Evolutionary conservation across 2,888 invertebrate genomes (phyloP), one percentile per base, ranked within the genome.

Genomic region (Arge pagana): DNA sequence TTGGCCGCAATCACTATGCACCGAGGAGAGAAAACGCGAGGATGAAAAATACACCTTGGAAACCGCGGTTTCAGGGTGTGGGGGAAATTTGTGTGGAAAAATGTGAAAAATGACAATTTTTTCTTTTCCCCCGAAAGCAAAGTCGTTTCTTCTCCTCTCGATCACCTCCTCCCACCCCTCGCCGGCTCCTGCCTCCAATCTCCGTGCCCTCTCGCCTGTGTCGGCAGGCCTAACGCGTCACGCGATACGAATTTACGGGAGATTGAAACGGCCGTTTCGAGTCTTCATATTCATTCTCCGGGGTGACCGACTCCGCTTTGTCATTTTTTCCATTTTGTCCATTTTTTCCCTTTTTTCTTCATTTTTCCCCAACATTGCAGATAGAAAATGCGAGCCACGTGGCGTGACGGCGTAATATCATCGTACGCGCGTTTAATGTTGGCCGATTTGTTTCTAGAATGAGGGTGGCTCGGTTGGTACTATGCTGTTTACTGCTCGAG

Each of bases 401-500:
- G 13, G 33, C 11, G 15, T 35, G 16, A 45, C 33, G 21, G 30
- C 18, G 24, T 45, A 35, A 31, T 35, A 45, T 45, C 24, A 35
- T n/a, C n/a, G n/a, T 31, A 45, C 45, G 3, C 33, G 23, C n/a
- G 15, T 13, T 42, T 45, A 45, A 45, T 53, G 50, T 33, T 23
- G 52, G 31, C 53, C 26, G 41, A 39, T 49, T 51, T 54, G 21
- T 61, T 67, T 66, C 31, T 63, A 73, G 72, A 67, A 73, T 73
- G 72, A 70, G 70, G 71, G 70, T 72, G 72, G 71, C 70, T 71
- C 67, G 70, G 70, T 65, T 72, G 68, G 71, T 73, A 68, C 64
- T 73, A 67, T 72, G 71, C 72, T 73, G 65, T 67, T 64, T 72
- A 68, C 70, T 72, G 66, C 68, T 72, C 65, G 67, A 70, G 67